Conservation (phyloP, 2,888 invertebrate species). For the Euplagia quadripunctaria region DNA sequence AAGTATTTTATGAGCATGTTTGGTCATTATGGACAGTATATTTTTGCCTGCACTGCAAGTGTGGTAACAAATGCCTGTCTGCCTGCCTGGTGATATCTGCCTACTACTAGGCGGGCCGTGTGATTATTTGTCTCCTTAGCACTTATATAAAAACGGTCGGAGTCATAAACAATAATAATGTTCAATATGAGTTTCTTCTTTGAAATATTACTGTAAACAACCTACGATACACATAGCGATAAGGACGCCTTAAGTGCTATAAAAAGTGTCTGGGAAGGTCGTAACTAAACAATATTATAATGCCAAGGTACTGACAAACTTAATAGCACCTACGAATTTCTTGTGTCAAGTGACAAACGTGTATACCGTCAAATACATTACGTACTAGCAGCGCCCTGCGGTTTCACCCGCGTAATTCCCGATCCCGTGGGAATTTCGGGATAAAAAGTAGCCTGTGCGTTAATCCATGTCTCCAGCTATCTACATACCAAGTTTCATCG, state of each 20-base stretch:
- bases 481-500: too few species aligned
- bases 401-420: too few species aligned
- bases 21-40: background rate
- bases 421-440: too few species aligned
- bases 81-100: too few species aligned
- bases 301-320: slow-evolving; percentile 3
- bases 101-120: background rate
- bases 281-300: slow-evolving; percentile 11
- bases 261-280: slow-evolving; percentile 20
- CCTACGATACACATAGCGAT: slow-evolving; percentile 2
- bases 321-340: background rate
- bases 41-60: background rate
- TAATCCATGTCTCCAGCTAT: too few species aligned
- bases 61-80: background rate
- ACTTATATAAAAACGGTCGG: background rate
- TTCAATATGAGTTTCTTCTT: slow-evolving; percentile 6
- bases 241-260: slow-evolving; percentile 8
- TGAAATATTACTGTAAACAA: slow-evolving; percentile 4
- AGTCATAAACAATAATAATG: background rate
- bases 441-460: too few species aligned
- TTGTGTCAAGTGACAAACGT: background rate
- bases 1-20: background rate
- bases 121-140: background rate
- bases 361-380: background rate
- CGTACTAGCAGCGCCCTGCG: too few species aligned